Evolutionary conservation across 2,113 vertebrate genomes (phyloP).

Genomic region (Miniopterus natalensis): DNA sequence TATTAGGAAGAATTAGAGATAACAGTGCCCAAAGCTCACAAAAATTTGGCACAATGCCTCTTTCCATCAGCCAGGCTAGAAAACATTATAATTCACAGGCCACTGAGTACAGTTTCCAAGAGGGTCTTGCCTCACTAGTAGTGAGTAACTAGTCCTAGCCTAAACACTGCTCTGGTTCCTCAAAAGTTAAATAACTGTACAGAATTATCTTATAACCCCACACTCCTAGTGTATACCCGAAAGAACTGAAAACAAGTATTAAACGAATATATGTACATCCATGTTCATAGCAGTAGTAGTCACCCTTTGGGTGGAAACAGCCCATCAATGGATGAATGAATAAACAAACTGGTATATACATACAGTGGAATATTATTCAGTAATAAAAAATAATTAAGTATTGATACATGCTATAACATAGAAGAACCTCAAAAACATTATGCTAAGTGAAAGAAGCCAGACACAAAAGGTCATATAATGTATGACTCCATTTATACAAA

Average conservation of each 20-base stretch:
- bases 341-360: not conserved
- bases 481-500: not conserved
- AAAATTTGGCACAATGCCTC: not conserved
- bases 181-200: not conserved
- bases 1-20: not conserved
- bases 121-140: not conserved
- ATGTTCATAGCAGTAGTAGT: not conserved
- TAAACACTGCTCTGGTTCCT: not conserved
- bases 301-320: not conserved
- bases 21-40: not conserved
- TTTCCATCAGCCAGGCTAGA: not conserved
- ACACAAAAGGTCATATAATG: not conserved
- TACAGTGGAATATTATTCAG: not conserved
- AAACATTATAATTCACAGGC: not conserved
- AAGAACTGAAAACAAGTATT: not conserved
- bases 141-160: not conserved
- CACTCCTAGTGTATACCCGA: not conserved
- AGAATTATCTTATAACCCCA: not conserved
- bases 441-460: not conserved
- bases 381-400: slow-evolving; percentile 1
- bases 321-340: not conserved
- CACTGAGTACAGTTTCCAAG: not conserved
- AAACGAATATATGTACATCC: not conserved
- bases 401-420: not conserved
- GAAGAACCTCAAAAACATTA: not conserved